Evolutionary conservation across 2,888 invertebrate species (phyloP), one percentile per base, ranked within the genome.

Genomic region (Caenorhabditis auriculariae): DNA sequence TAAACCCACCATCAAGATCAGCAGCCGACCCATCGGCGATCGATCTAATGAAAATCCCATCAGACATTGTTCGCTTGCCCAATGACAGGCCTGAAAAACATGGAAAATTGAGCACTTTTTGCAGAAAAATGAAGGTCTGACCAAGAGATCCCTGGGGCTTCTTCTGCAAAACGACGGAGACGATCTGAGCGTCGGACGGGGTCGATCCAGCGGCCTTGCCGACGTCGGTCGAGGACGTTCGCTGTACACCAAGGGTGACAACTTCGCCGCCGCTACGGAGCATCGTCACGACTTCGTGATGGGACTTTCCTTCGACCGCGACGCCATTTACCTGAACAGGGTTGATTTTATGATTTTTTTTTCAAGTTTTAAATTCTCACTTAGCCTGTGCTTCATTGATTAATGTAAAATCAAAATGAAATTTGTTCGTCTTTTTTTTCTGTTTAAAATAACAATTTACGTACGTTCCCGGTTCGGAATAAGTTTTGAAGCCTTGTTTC

Each of bases 251-350:
- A 21, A 74, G 63, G 12, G 54, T 56, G 15, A 74, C 72, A 3
- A 51, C 45, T 32, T 62, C 58, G 9, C 73, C 72, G 17, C 70
- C 73, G 23, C 65, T 60, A 54, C 82, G 81, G 49, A 84, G 77
- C 60, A 82, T 64, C 39, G 75, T 70, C 23, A 84, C 83, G 17
- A 83, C 84, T 56, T 83, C 82, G 29, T 80, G 76, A 66, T 84
- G 83, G 3, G 77, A 75, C 75, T 83, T 73, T 7, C 81, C 82
- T 35, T 82, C 82, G 0, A 83, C 82, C 12, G 74, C 75, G 17
- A 75, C 66, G 29, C 82, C 82, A 60, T 84, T 84, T 28, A 84
- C 74, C 70, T 76, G 35, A 24, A 72, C 28, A 24, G 12, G 9
- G 19, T 19, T 26, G 12, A 17, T 41, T 41, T n/a, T 15, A 41